Conservation (phyloP, 2,888 invertebrate species). For the Dione vanillae region DNA sequence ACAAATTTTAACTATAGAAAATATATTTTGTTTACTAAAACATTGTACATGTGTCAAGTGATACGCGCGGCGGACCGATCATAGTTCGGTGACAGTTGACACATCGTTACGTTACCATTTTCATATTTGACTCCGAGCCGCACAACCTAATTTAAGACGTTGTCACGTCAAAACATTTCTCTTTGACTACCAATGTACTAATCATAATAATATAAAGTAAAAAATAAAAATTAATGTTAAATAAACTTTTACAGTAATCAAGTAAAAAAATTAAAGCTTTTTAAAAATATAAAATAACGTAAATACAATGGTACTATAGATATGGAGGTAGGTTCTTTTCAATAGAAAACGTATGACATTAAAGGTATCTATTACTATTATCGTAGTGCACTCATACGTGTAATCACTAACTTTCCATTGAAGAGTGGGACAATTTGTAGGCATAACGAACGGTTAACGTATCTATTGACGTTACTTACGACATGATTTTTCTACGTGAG, state of each 20-base stretch:
- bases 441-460: slow-evolving; percentile 26
- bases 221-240: not conserved
- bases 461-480: slow-evolving; percentile 15
- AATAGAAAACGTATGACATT: slow-evolving; percentile 57
- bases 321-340: not conserved
- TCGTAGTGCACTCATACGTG: slow-evolving; percentile 65
- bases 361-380: slow-evolving; percentile 52
- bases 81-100: too few relatives aligned
- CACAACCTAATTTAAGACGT: too few relatives aligned
- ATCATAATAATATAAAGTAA: not conserved
- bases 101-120: too few relatives aligned
- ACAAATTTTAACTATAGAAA: too few relatives aligned
- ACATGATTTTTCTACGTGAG: slow-evolving; percentile 16
- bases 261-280: not conserved
- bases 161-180: too few relatives aligned
- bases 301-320: not conserved
- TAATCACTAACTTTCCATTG: slow-evolving; percentile 70
- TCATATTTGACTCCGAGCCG: too few relatives aligned
- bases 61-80: too few relatives aligned
- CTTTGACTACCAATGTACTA: not conserved
- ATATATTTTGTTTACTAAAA: too few relatives aligned
- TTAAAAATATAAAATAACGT: not conserved
- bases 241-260: not conserved
- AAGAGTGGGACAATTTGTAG: slow-evolving; percentile 36
- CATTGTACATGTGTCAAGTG: too few relatives aligned